Percentiles rank a stretch among this genome's conserved stretches.
Evolutionary conservation across 2,797 vertebrate species (phyloP).

Genomic region (Poeciliopsis paucimaculata): DNA sequence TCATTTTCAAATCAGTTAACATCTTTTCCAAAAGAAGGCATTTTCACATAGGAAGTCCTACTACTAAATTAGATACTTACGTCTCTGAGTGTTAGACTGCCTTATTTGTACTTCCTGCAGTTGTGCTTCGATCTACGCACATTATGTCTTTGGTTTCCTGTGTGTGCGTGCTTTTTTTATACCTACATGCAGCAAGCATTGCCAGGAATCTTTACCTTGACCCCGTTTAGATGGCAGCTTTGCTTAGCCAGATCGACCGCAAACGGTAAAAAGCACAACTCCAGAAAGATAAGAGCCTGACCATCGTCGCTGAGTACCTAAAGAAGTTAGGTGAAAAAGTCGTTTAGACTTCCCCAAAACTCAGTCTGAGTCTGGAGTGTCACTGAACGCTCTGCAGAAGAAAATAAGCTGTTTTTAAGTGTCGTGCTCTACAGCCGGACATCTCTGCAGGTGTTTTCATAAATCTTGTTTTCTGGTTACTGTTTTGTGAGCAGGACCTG

Average conservation of each 20-base stretch:
- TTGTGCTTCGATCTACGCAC: neutral
- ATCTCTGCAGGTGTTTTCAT: neutral
- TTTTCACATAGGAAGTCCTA: neutral
- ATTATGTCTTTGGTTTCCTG: slow-evolving; percentile 45
- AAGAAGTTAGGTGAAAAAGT: slow-evolving; percentile 19
- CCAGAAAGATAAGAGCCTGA: neutral
- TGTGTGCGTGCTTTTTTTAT: neutral
- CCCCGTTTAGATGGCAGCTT: slow-evolving; percentile 14
- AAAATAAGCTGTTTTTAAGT: slow-evolving; percentile 18
- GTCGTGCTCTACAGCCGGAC: neutral
- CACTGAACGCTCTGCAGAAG: slow-evolving; percentile 9
- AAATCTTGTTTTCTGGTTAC: slow-evolving; percentile 26
- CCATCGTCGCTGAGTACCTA: neutral
- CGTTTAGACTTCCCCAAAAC: slow-evolving; percentile 2
- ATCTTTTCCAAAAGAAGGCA: neutral
- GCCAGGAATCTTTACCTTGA: slow-evolving; percentile 30
- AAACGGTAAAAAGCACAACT: slow-evolving; percentile 16
- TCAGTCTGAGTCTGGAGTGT: slow-evolving; percentile 13
- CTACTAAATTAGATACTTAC: neutral
- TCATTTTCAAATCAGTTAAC: neutral
- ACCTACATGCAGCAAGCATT: neutral
- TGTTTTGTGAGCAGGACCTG: slow-evolving; percentile 82
- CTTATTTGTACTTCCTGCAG: slow-evolving; percentile 24
- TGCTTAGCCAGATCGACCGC: slow-evolving; percentile 24
- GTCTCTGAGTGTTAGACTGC: neutral